Evolutionary conservation across 2,113 vertebrate species (phyloP).

Genomic region (Rynchops niger): DNA sequence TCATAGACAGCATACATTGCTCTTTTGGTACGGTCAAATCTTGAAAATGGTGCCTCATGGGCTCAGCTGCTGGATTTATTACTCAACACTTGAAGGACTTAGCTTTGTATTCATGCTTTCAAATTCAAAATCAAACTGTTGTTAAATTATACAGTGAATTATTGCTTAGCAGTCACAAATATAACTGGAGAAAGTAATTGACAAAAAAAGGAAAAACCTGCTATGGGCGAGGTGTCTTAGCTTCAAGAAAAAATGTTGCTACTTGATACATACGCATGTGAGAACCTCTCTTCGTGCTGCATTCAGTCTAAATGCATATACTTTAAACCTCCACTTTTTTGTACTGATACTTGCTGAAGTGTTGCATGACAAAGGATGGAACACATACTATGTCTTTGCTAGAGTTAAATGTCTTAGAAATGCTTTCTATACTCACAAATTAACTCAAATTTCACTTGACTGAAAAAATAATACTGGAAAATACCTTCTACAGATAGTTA

Average conservation of each 20-base stretch:
- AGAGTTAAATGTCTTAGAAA: not conserved
- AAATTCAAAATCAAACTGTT: not conserved
- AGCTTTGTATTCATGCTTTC: not conserved
- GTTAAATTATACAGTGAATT: constrained; percentile 3
- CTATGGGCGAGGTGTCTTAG: not conserved
- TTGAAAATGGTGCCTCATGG: not conserved
- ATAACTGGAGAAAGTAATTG: not conserved
- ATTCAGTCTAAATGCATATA: not conserved
- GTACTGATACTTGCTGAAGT: not conserved
- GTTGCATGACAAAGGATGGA: not conserved
- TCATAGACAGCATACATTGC: not conserved
- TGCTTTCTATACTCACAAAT: not conserved
- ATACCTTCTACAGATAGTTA: not conserved
- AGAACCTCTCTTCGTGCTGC: not conserved
- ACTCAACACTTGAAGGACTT: not conserved
- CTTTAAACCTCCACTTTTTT: not conserved
- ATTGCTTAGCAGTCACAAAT: not conserved
- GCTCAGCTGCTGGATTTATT: not conserved
- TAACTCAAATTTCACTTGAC: constrained; percentile 2
- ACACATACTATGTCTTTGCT: not conserved
- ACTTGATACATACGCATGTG: not conserved
- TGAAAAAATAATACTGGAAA: not conserved
- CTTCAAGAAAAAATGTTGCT: constrained; percentile 12
- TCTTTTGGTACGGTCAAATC: not conserved
- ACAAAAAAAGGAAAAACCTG: not conserved